phyloP scores from a whole-genome alignment of 37 sponge, comb jelly and placozoan genomes.

The Theonella swinhoei region DNA sequence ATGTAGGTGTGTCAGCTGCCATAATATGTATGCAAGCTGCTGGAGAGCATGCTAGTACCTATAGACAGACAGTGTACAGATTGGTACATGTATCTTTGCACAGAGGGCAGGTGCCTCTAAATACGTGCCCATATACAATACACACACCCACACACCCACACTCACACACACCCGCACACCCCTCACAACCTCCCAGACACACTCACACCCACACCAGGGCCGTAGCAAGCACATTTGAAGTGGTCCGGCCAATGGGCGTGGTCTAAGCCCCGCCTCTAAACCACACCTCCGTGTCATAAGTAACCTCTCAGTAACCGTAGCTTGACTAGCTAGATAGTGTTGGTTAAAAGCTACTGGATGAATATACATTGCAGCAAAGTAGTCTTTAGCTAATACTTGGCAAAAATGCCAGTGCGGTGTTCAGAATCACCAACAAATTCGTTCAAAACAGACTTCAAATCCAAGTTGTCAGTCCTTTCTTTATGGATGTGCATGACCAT shows the following conservation, averaged over 20 bases:
- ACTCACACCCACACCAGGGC: too few species aligned
- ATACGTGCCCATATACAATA: too few species aligned
- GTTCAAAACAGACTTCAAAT: conserved; percentile 16
- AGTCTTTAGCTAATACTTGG: neutral
- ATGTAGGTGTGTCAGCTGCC: too few species aligned
- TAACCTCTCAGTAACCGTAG: neutral
- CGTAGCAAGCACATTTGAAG: neutral
- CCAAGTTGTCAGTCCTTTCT: conserved; percentile 9
- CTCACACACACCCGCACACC: too few species aligned
- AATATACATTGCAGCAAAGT: neutral
- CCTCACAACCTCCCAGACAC: too few species aligned
- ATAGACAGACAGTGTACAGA: too few species aligned
- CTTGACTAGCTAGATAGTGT: neutral
- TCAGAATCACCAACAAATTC: conserved; percentile 10
- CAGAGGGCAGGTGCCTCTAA: too few species aligned
- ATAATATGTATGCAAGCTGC: too few species aligned
- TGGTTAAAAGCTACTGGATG: neutral
- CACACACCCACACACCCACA: too few species aligned
- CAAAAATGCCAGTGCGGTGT: conserved; percentile 6
- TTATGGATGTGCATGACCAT: conserved; percentile 47
- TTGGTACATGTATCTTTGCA: too few species aligned
- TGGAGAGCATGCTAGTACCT: too few species aligned
- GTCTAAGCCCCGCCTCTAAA: neutral
- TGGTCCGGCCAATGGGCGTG: neutral
- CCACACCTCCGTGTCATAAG: neutral